Conservation (phyloP, 2,113 vertebrate species). For the Nerophis ophidion region DNA sequence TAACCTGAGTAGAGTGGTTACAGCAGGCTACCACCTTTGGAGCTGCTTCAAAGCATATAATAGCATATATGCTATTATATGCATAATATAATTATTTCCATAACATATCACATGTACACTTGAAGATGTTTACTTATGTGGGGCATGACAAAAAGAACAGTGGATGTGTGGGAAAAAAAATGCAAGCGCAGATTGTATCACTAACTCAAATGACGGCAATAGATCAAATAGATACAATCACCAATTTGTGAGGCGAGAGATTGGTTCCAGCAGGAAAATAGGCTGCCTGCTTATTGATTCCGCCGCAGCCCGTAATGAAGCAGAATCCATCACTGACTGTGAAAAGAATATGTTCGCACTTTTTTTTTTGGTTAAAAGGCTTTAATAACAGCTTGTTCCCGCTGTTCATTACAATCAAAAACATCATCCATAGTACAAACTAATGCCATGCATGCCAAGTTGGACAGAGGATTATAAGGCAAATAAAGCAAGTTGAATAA, state of each 20-base stretch:
- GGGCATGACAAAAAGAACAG: constrained; percentile 1
- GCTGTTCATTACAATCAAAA: constrained; percentile 38
- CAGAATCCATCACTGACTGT: constrained; percentile 54
- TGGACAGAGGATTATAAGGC: not conserved
- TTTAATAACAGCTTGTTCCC: constrained; percentile 7
- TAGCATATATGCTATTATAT: no score
- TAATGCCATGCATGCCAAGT: constrained; percentile 36
- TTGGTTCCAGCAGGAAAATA: constrained; percentile 34
- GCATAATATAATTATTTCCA: no score
- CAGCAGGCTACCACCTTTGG: no score
- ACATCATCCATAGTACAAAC: constrained; percentile 29
- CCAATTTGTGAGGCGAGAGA: constrained; percentile 40
- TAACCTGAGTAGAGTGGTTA: no score
- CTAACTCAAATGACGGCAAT: constrained; percentile 40
- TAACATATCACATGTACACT: no score
- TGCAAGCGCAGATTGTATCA: constrained; percentile 24
- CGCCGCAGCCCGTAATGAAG: constrained; percentile 38
- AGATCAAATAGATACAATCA: constrained; percentile 58
- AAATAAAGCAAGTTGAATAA: not conserved
- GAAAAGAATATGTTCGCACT: constrained; percentile 31
- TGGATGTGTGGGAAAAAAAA: constrained; percentile 36
- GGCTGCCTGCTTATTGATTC: constrained; percentile 52
- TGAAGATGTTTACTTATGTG: no score
- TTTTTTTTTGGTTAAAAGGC: constrained; percentile 20
- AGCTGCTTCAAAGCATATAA: no score